Evolutionary conservation across 1,140 invertebrate species (phyloP).

Genomic region (Drosophila trapezifrons): DNA sequence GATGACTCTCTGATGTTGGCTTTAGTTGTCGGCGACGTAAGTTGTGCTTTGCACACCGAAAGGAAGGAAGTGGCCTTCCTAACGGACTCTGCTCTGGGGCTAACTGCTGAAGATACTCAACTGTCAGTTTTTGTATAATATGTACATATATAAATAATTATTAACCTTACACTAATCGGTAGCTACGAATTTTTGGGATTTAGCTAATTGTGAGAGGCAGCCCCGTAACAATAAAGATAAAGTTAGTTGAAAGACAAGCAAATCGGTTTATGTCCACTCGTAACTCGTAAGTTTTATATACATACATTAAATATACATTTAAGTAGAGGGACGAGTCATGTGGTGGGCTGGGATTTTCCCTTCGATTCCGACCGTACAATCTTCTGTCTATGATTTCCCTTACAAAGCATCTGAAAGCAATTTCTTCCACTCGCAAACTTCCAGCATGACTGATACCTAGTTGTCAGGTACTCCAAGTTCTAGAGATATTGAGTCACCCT

Average conservation of each 20-base stretch:
- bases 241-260: constrained; percentile 58
- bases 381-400: not conserved
- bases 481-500: not conserved
- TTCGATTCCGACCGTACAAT: not conserved
- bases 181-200: constrained; percentile 64
- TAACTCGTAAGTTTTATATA: constrained; percentile 68
- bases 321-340: constrained; percentile 42
- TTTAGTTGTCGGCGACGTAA: constrained; percentile 51
- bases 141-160: constrained; percentile 70
- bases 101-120: constrained; percentile 24
- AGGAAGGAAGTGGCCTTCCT: not conserved
- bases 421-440: constrained; percentile 23
- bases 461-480: constrained; percentile 2
- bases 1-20: constrained; percentile 79
- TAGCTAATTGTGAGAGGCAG: constrained; percentile 59
- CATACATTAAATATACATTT: constrained; percentile 35
- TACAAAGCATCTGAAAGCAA: not conserved
- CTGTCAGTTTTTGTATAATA: constrained; percentile 56
- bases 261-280: constrained; percentile 80
- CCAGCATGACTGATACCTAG: constrained; percentile 12
- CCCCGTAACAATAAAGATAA: constrained; percentile 41
- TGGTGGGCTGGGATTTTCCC: constrained; percentile 13
- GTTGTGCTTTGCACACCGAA: constrained; percentile 7
- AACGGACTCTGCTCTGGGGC: constrained; percentile 3
- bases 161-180: constrained; percentile 56